Base-by-base conservation (phyloP, 2,113 vertebrate genomes). In the Lepus europaeus region DNA sequence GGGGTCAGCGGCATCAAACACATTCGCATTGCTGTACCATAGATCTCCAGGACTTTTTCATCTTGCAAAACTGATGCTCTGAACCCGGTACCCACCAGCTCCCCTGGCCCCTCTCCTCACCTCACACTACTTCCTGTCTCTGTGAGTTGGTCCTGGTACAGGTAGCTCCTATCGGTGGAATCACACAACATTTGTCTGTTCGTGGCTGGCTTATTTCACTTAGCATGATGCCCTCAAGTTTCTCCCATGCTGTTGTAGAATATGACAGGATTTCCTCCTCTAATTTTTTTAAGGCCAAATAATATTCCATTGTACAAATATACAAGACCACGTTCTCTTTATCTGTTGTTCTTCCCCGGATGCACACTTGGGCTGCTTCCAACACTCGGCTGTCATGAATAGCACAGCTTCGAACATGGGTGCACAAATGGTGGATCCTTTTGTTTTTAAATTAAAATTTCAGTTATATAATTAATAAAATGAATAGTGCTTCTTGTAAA, bases 11-110 rank as follows among this genome's bases (percentile, higher is more conserved):
- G 31, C 0, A 1, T 39, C 27, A 53, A 36, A 14, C 64, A 19
- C 11, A 33, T 70, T 83, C 16, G 14, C 7, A 4, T 25, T 4
- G n/a, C 10, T 1, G 9, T 5, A 7, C 1, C 2, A 16, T 19
- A 9, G 63, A 16, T 25, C 63, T 87, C 27, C 2, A 66, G 51
- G 69, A 53, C 20, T 61, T 31, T 69, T 61, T 20, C 49, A 2
- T 22, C 20, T 56, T 25, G 56, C 56, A 59, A 59, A 59, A 17
- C 56, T 59, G 56, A 59, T 12, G 56, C 56, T 59, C 56, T 59
- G n/a, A 36, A 5, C 61, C 36, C 39, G 2, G 76, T 39, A 33
- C 59, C n/a, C 27, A 68, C 25, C 17, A 53, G 12, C 69, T 63
- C 16, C 63, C 29, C 1, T 1, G 4, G 39, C 39, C 14, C 64